A percentile compares a stretch with the other conserved stretches of the same genome.
Evolutionary conservation across 1,140 invertebrate species (phyloP).

Genomic region (Atta cephalotes): DNA sequence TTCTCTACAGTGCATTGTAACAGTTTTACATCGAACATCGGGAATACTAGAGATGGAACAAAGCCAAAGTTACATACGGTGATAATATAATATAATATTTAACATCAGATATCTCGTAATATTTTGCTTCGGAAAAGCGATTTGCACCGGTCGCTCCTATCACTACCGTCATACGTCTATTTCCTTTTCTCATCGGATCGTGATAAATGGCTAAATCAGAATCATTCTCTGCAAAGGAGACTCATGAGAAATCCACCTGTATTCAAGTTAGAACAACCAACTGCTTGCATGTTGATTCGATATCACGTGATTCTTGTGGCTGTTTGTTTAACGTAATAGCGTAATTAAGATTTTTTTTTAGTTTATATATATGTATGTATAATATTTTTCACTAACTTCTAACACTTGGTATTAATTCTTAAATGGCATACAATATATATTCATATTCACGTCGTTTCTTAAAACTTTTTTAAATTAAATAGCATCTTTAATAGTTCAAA

Average conservation of each 20-base stretch:
- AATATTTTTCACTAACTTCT: background rate
- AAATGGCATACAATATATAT: background rate
- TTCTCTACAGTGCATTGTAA: background rate
- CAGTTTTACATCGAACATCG: background rate
- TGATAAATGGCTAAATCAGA: slow-evolving; percentile 58
- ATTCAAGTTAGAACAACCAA: slow-evolving; percentile 57
- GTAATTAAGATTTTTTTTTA: background rate
- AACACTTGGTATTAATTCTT: background rate
- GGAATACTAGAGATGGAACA: background rate
- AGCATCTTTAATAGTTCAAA: background rate
- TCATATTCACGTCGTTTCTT: background rate
- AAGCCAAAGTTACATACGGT: background rate
- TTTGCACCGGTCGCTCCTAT: background rate
- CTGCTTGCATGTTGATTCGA: background rate
- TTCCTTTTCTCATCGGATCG: slow-evolving; percentile 34
- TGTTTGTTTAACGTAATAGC: background rate
- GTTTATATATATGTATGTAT: background rate
- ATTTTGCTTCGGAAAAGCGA: slow-evolving; percentile 10
- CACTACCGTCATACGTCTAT: background rate
- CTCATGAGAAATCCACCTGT: slow-evolving; percentile 58
- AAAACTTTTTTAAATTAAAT: background rate
- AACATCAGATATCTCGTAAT: slow-evolving; percentile 3
- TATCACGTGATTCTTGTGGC: background rate
- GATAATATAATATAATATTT: slow-evolving; percentile 33
- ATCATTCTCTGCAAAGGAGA: slow-evolving; percentile 32